A percentile compares a stretch with the other conserved stretches of the same genome.
Evolutionary conservation across 1,140 invertebrate genomes (phyloP).

Genomic region (Megathymus violae): DNA sequence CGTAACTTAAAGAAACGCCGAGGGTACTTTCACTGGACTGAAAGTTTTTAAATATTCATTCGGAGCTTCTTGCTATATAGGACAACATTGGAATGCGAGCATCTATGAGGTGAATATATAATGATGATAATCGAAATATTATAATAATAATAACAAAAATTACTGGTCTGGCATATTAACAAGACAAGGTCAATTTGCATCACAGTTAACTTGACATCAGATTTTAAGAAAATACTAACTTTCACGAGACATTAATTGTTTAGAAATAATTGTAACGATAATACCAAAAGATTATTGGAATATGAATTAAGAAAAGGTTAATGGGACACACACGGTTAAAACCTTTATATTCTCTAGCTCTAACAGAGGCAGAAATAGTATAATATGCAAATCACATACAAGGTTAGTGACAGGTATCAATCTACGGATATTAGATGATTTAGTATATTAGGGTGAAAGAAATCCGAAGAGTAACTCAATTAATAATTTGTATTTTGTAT

Average conservation of each 20-base stretch:
- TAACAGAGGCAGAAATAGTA: not conserved
- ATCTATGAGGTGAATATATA: constrained; percentile 60
- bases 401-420: not conserved
- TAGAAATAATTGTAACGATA: not conserved
- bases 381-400: constrained; percentile 4
- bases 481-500: too few relatives aligned
- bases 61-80: constrained; percentile 71
- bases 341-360: too few relatives aligned
- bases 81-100: constrained; percentile 51
- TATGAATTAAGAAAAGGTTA: not conserved
- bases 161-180: constrained; percentile 17
- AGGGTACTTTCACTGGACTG: constrained; percentile 82
- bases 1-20: constrained; percentile 65
- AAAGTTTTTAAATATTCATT: constrained; percentile 78
- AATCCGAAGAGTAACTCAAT: too few relatives aligned
- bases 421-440: not conserved
- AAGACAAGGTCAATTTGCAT: constrained; percentile 17
- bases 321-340: not conserved
- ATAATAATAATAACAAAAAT: not conserved
- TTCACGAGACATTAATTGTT: not conserved
- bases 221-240: constrained; percentile 1
- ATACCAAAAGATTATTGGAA: not conserved
- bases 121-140: constrained; percentile 15
- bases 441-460: too few relatives aligned
- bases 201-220: not conserved